Percentiles rank a stretch among this genome's conserved stretches.
Evolutionary conservation across 1,140 invertebrate genomes (phyloP).

Genomic region (Dreissena polymorpha): DNA sequence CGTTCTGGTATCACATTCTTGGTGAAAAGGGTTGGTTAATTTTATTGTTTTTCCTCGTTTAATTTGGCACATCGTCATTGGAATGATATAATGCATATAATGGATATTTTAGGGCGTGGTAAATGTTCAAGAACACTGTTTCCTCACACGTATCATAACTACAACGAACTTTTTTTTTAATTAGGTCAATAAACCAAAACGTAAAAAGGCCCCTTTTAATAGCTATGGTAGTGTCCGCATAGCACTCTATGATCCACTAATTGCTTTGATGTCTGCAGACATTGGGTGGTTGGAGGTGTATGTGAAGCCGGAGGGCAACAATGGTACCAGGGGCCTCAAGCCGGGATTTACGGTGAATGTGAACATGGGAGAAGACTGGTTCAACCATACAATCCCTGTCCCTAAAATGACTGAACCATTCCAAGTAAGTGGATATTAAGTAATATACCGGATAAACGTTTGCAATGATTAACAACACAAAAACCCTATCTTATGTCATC

Average conservation of each 20-base stretch:
- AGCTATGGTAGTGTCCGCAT: too few species aligned
- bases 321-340: neutral
- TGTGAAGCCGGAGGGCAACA: conserved; percentile 2
- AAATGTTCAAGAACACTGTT: too few species aligned
- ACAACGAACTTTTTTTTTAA: too few species aligned
- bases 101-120: too few species aligned
- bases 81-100: too few species aligned
- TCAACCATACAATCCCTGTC: neutral
- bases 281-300: conserved; percentile 6
- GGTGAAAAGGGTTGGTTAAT: conserved; percentile 30
- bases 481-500: too few species aligned
- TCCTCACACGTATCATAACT: too few species aligned
- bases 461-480: too few species aligned
- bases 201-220: too few species aligned
- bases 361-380: conserved; percentile 21
- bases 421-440: conserved; percentile 6
- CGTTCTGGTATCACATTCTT: conserved; percentile 39
- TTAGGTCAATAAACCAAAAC: too few species aligned
- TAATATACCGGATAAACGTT: too few species aligned
- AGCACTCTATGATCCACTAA: too few species aligned
- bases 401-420: conserved; percentile 19
- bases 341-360: conserved; percentile 2
- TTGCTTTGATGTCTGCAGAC: conserved; percentile 18
- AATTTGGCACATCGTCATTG: neutral
- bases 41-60: neutral